phyloP scores from a whole-genome alignment of 1,140 invertebrate species.

The Zaprionus nigranus region DNA sequence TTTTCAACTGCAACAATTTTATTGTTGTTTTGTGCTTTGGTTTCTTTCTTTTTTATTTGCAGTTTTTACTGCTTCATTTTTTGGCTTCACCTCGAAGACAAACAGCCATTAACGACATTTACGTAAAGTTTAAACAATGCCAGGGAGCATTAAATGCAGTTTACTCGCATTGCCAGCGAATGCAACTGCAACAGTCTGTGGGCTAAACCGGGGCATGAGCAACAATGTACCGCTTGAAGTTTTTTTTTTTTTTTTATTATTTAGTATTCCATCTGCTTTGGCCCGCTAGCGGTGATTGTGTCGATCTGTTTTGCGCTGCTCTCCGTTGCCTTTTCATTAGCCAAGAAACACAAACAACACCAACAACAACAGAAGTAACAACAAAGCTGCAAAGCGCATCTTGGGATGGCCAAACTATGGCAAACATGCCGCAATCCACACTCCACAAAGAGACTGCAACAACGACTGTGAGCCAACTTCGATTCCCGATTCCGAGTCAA shows the following conservation, averaged over 20 bases:
- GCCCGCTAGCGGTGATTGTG: constrained; percentile 63
- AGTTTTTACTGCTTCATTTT: constrained; percentile 11
- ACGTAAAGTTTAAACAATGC: constrained; percentile 69
- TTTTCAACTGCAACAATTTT: constrained; percentile 43
- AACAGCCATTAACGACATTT: constrained; percentile 72
- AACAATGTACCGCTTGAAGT: constrained; percentile 68
- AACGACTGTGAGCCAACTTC: constrained; percentile 15
- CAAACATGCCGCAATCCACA: constrained; percentile 40
- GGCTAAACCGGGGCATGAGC: constrained; percentile 34
- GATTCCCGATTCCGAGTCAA: constrained; percentile 37
- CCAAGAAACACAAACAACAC: constrained; percentile 10
- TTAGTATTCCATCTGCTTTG: constrained; percentile 53
- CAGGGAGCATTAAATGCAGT: constrained; percentile 41
- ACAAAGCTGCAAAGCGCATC: constrained; percentile 15
- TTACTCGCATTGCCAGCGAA: constrained; percentile 7
- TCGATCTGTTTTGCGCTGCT: constrained; percentile 37
- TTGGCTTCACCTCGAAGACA: constrained; percentile 45
- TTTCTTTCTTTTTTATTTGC: constrained; percentile 27
- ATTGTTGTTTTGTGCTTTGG: constrained; percentile 63
- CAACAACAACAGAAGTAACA: neutral
- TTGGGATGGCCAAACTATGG: constrained; percentile 71
- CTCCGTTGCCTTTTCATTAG: constrained; percentile 67
- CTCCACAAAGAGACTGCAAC: neutral
- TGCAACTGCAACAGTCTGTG: constrained; percentile 49
- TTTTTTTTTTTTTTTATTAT: constrained; percentile 26